Base-by-base conservation (phyloP, 2,888 invertebrate genomes). In the Drosophila paracracens region DNA sequence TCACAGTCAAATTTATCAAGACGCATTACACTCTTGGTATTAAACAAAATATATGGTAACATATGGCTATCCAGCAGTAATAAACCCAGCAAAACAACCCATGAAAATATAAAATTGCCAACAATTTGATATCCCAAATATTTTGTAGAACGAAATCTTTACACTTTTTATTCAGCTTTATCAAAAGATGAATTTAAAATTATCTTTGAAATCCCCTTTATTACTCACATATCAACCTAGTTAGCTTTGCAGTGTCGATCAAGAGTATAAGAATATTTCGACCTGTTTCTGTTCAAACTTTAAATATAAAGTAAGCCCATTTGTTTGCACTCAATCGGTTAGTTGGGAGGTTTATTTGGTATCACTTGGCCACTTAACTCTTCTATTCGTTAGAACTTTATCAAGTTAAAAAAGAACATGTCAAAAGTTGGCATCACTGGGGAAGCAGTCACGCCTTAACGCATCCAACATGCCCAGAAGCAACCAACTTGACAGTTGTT, bases 371-470 rank as follows among this genome's bases (percentile, higher is more conserved):
- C 6, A 1, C 4, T 43, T 11, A 43, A 21, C 11, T 43, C 11
- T 5, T 21, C 38, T 18, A 1, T 18, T 38, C 18, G 7, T 38
- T 38, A 38, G 7, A 18, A 18, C 18, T 8, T 38, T 38, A 5
- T 21, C 43, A 46, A 46, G 25, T 46, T 2, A 2, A 46, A 46
- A 25, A n/a, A 43, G 4, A 36, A 18, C 25, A 11, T 11, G 11
- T 57, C 10, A 31, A 43, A 57, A 31, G 57, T 31, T 57, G 57
- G 43, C 57, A 57, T 40, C 57, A 43, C 57, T 57, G 10, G 10
- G 31, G 6, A 31, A 68, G n/a, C 50, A 50, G 61, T 48, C 63
- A 79, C 54, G 74, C 79, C 64, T 21, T 10, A 6, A 35, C 60
- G 59, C 35, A 40, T 43, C 52, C 38, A 33, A n/a, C 18, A 27